Conservation (phyloP, 2,888 invertebrate genomes). For the Dynastes grantii region DNA sequence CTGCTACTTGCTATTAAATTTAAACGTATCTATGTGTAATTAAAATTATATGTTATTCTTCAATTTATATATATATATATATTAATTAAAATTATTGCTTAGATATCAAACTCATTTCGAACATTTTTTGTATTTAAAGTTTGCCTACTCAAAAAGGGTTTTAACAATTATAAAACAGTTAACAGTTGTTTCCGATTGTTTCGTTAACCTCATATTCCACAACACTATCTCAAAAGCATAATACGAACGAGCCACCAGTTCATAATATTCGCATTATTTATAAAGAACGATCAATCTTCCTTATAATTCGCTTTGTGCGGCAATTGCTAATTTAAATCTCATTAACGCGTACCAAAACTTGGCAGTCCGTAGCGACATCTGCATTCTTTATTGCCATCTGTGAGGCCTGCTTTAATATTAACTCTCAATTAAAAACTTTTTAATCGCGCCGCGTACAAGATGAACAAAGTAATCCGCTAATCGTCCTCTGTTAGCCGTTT, state of each 20-base stretch:
- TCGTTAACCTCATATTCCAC: background rate
- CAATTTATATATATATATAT: no score
- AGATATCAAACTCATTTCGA: no score
- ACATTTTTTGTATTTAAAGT: no score
- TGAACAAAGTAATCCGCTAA: constrained; percentile 28
- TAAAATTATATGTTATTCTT: no score
- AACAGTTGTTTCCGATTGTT: background rate
- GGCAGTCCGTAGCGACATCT: constrained; percentile 40
- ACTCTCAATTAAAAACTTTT: constrained; percentile 44
- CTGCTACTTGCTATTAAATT: no score
- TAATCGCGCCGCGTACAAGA: constrained; percentile 28
- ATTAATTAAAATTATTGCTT: no score
- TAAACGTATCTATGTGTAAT: no score
- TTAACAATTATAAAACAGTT: no score
- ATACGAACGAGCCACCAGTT: background rate
- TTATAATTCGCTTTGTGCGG: constrained; percentile 21
- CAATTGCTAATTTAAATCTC: constrained; percentile 37
- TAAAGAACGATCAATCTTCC: constrained; percentile 49
- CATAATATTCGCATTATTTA: constrained; percentile 24
- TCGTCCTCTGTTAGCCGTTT: constrained; percentile 38
- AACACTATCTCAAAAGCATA: background rate
- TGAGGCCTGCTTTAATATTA: constrained; percentile 37
- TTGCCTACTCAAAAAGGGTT: no score
- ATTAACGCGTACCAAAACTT: constrained; percentile 36
- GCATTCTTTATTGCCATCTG: constrained; percentile 41